Evolutionary conservation across 2,797 vertebrate species (phyloP).

Genomic region (Scolopax bukidnonensis): DNA sequence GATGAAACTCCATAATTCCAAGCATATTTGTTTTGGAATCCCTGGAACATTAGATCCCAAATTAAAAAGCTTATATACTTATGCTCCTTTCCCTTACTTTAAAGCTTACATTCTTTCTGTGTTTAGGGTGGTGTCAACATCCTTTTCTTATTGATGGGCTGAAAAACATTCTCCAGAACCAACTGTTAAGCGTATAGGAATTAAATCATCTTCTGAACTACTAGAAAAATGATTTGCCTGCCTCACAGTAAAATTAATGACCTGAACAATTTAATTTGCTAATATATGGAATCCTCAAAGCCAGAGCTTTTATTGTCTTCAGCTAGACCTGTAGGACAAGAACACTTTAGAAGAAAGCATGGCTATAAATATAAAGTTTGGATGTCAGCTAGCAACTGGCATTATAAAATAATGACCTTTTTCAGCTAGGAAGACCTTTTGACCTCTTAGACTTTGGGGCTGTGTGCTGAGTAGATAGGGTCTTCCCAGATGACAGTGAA

Average conservation of each 20-base stretch:
- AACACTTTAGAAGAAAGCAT: neutral
- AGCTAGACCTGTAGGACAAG: neutral
- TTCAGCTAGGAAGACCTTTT: neutral
- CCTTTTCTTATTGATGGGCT: neutral
- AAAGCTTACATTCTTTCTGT: neutral
- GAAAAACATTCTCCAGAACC: neutral
- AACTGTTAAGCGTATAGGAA: neutral
- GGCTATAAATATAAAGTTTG: slow-evolving; percentile 5
- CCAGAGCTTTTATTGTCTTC: neutral
- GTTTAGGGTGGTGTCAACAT: neutral
- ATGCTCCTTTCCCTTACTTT: neutral
- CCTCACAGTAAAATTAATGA: slow-evolving; percentile 10
- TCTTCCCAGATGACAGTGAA: slow-evolving; percentile 26
- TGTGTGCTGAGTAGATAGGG: neutral
- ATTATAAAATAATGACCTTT: slow-evolving; percentile 37
- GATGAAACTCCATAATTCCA: neutral
- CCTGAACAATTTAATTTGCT: slow-evolving; percentile 1
- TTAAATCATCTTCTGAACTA: neutral
- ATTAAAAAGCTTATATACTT: neutral
- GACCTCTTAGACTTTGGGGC: neutral
- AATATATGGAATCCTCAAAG: neutral
- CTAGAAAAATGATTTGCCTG: neutral
- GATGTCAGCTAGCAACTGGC: slow-evolving; percentile 30
- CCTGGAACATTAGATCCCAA: neutral
- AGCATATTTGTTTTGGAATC: neutral